Evolutionary conservation across 2,888 invertebrate genomes (phyloP), one percentile per base, ranked within the genome.

Genomic region (Ochropleura leucogaster): DNA sequence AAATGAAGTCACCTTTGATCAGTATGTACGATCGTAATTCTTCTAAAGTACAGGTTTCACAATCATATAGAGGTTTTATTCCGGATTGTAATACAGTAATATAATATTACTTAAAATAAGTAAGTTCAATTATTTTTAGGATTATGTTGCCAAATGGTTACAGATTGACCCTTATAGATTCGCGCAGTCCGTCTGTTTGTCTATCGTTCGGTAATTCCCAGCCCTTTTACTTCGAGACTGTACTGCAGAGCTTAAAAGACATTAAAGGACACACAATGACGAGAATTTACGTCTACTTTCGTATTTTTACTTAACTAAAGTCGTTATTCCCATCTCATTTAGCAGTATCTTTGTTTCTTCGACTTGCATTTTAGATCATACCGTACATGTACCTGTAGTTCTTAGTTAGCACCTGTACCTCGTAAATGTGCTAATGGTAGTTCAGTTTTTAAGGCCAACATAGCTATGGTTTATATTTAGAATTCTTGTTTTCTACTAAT

Each of bases 341-440:
- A 20, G 0, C 8, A 30, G 46, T 68, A 14, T 44, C 42, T 30
- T 47, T 3, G 14, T 59, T 74, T 49, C 20, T 47, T 66, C 9
- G 9, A 42, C 14, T 62, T 62, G 30, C 42, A 63, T 68, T 55
- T 46, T 46, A 60, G 49, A 46, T 64, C 42, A 46, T 59, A 73
- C 10, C 40, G 30, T 1, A 18, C 16, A 55, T 2, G 51, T 42
- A 18, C 30, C 30, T 2, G 7, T 63, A 72, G 30, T 71, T 82
- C 70, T 30, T 62, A 62, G 40, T 80, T 85, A 81, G 49, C 78
- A 78, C 74, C 71, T 62, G 51, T 72, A 49, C 9, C 16, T 71
- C 72, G 44, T 64, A 66, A 70, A 77, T 59, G 70, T 83, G 85
- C 66, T 84, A 87, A 86, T 84, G 82, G 60, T 30, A 30, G 30